Conservation (phyloP, 2,888 invertebrate genomes). For the Ethmia dodecea region DNA sequence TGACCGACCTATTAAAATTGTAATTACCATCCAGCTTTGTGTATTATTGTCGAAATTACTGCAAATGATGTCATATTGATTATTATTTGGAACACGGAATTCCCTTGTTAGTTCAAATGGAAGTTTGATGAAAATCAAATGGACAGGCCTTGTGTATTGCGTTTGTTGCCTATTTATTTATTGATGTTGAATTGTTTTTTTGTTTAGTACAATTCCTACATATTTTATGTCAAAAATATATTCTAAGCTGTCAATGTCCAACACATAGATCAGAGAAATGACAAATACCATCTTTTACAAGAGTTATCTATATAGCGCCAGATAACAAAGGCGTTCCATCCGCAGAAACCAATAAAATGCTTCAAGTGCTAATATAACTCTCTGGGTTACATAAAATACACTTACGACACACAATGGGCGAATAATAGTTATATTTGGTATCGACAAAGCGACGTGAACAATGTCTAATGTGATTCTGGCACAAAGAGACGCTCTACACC, state of each 20-base stretch:
- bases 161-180: too few relatives aligned
- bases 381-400: conserved; percentile 20
- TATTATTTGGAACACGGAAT: conserved; percentile 29
- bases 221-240: too few relatives aligned
- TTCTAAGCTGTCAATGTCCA: too few relatives aligned
- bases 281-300: neutral
- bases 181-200: too few relatives aligned
- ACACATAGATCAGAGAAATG: too few relatives aligned
- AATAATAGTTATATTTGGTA: conserved; percentile 6
- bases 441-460: conserved; percentile 42
- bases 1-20: conserved; percentile 71
- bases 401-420: conserved; percentile 8
- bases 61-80: conserved; percentile 57
- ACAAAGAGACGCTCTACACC: too few relatives aligned
- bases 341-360: conserved; percentile 3
- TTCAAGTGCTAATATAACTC: neutral
- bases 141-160: too few relatives aligned
- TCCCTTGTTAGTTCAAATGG: neutral
- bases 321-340: conserved; percentile 1
- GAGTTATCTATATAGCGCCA: conserved; percentile 4
- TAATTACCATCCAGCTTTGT: conserved; percentile 61
- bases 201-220: too few relatives aligned
- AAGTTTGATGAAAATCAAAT: too few relatives aligned
- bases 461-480: conserved; percentile 52
- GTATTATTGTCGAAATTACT: conserved; percentile 61